phyloP scores from a whole-genome alignment of 2,797 vertebrate species.

The Leuciscus waleckii region DNA sequence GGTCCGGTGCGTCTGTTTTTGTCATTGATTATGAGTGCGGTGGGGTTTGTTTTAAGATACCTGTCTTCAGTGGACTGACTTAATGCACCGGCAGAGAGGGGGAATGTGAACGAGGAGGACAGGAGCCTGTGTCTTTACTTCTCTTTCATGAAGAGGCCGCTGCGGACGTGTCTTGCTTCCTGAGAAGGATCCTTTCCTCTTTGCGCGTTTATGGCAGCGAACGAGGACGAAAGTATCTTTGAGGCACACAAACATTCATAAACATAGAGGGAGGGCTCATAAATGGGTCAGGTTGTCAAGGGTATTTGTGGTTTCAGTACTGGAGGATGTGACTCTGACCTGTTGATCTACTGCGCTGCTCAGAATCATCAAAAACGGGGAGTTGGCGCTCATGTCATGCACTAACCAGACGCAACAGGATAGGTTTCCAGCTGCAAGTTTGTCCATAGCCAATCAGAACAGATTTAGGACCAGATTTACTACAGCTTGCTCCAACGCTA shows the following conservation, averaged over 20 bases:
- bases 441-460: not conserved
- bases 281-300: conserved; percentile 54
- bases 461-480: not conserved
- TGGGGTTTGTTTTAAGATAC: conserved; percentile 62
- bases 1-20: conserved; percentile 60
- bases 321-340: conserved; percentile 47
- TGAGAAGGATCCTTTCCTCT: conserved; percentile 49
- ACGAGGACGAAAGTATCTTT: conserved; percentile 37
- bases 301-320: conserved; percentile 43
- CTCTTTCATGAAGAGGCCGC: conserved; percentile 57
- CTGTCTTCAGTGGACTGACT: conserved; percentile 59
- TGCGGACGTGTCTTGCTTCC: conserved; percentile 52
- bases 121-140: conserved; percentile 50
- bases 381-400: not conserved
- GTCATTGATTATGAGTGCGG: conserved; percentile 65
- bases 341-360: conserved; percentile 53
- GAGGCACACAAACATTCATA: conserved; percentile 46
- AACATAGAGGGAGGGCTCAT: conserved; percentile 33
- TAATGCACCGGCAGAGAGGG: conserved; percentile 56
- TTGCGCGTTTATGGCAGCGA: conserved; percentile 24
- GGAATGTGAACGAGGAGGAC: conserved; percentile 45
- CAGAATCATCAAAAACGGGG: conserved; percentile 42
- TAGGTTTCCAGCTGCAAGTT: not conserved
- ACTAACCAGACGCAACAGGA: not conserved
- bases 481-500: too few relatives aligned